Evolutionary conservation across 2,888 invertebrate species (phyloP), one percentile per base, ranked within the genome.

Genomic region (Pterostichus madidus): DNA sequence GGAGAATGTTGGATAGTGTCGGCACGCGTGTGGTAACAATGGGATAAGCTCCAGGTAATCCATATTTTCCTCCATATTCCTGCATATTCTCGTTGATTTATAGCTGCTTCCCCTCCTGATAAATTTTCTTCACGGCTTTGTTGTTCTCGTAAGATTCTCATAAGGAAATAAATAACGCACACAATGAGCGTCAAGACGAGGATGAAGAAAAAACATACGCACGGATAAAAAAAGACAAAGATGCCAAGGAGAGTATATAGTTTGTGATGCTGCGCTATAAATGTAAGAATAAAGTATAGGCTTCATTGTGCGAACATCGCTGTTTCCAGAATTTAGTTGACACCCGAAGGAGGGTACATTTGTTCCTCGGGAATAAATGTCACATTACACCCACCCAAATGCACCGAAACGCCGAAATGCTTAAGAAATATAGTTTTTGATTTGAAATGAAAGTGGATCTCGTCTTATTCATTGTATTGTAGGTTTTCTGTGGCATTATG

Each of bases 91-190:
- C 17, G 49, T 32, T 76, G 82, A 82, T 82, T 82, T 82, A 82
- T 82, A 68, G 35, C 39, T 6, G 17, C 59, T 76, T 82, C 64
- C 82, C 80, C 82, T 75, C 32, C 82, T 75, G 82, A 82, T 82
- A 82, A 82, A 82, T 82, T 81, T 82, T 82, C 82, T 82, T 75
- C 53, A 15, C 73, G 53, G 52, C 80, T 80, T 71, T 80, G 80
- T 73, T 80, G 80, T 80, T 73, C 80, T 82, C 64, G 82, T 76
- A 82, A 82, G 82, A 82, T 46, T 61, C 61, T 82, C 82, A 82
- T 82, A 82, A 75, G 82, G 82, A 76, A 82, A 82, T 82, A 82
- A 82, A 82, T 82, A 76, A 80, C 80, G 68, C 35, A 80, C 80
- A 80, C 80, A 80, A 80, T 80, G 80, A 80, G 80, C 68, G 59